Evolutionary conservation across 1,140 invertebrate genomes (phyloP).

Genomic region (Galleria mellonella): DNA sequence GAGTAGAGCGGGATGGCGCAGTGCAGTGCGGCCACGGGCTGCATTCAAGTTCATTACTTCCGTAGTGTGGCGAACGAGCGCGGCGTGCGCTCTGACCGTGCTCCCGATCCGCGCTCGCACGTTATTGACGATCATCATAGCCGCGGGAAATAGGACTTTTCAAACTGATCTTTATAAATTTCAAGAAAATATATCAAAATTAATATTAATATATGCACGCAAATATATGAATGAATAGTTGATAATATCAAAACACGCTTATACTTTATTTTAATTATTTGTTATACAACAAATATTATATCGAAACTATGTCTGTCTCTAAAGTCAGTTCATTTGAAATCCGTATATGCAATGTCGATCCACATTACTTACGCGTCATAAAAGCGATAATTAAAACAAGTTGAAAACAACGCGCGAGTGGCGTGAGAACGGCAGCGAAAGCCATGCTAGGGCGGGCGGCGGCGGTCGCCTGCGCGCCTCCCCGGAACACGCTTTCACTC

Average conservation of each 20-base stretch:
- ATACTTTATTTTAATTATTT: no score
- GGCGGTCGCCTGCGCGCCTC: constrained; percentile 28
- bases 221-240: no score
- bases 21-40: constrained; percentile 48
- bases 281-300: no score
- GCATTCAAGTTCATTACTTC: constrained; percentile 74
- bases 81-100: constrained; percentile 52
- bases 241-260: no score
- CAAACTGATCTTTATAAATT: not conserved
- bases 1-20: constrained; percentile 52
- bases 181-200: not conserved
- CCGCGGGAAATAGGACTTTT: constrained; percentile 10
- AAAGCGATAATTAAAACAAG: constrained; percentile 34
- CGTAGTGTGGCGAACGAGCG: constrained; percentile 47
- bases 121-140: constrained; percentile 27
- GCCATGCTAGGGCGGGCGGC: constrained; percentile 59
- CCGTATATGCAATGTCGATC: not conserved
- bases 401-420: constrained; percentile 47
- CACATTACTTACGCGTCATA: not conserved
- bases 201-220: no score
- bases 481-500: constrained; percentile 72
- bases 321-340: no score
- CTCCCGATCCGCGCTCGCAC: constrained; percentile 42
- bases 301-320: no score
- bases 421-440: constrained; percentile 66